These are phyloP conservation scores for Drosophila tanythrix DNA, from an alignment of 2,888 invertebrate genomes.

Conservation along the genomic window DNA sequence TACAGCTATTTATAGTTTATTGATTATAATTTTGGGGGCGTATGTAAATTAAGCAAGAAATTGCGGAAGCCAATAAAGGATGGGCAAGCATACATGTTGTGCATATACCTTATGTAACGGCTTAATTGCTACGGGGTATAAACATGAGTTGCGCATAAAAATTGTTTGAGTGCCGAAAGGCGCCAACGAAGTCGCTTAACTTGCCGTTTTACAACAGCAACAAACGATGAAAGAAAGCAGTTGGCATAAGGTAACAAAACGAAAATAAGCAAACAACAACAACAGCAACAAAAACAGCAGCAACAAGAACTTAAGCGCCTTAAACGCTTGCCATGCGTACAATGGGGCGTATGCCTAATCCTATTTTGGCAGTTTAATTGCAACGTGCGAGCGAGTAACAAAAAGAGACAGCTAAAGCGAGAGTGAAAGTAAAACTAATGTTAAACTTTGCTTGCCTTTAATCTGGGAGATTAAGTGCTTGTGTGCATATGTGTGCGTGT, in stretches of 20 bases:
- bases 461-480: slow-evolving; percentile 32
- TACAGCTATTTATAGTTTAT: slow-evolving; percentile 15
- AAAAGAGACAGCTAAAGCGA: neutral
- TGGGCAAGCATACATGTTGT: neutral
- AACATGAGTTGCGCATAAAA: slow-evolving; percentile 15
- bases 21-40: neutral
- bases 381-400: slow-evolving; percentile 24
- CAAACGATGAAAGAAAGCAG: slow-evolving; percentile 6
- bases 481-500: neutral
- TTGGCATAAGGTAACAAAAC: slow-evolving; percentile 11
- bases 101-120: neutral
- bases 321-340: slow-evolving; percentile 57
- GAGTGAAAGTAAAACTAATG: slow-evolving; percentile 44
- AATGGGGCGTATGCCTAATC: slow-evolving; percentile 73
- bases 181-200: slow-evolving; percentile 23
- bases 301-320: slow-evolving; percentile 58
- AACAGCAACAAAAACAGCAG: slow-evolving; percentile 9
- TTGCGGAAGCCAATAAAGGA: neutral
- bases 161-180: slow-evolving; percentile 17
- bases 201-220: slow-evolving; percentile 15
- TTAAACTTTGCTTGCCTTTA: slow-evolving; percentile 35
- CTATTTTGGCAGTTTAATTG: slow-evolving; percentile 73
- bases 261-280: slow-evolving; percentile 13
- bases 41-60: neutral
- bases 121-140: neutral